Conservation (phyloP, 2,888 invertebrate genomes). For the Cinara cedri region DNA sequence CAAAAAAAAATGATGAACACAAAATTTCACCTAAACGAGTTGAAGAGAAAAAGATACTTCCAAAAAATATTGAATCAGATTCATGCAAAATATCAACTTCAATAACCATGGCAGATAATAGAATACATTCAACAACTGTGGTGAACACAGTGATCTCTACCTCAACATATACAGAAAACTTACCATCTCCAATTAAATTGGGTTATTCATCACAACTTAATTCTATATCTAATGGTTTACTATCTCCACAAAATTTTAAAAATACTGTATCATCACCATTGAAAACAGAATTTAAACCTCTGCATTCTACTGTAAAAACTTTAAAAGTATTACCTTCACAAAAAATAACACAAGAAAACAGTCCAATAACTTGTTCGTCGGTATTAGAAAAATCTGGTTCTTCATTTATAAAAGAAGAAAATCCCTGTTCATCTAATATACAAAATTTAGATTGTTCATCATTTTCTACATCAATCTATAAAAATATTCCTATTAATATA, state of each 20-base stretch:
- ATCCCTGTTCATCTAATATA: background rate
- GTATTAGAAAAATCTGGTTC: background rate
- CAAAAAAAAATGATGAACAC: constrained; percentile 33
- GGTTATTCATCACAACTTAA: background rate
- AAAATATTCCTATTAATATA: background rate
- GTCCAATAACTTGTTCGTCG: background rate
- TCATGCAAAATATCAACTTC: constrained; percentile 65
- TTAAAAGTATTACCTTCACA: constrained; percentile 30
- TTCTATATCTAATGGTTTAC: background rate
- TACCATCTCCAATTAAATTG: constrained; percentile 1
- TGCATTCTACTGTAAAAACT: background rate
- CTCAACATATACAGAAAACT: background rate
- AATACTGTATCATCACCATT: background rate
- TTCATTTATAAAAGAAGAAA: background rate
- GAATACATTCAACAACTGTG: background rate
- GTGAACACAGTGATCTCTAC: background rate
- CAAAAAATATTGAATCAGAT: constrained; percentile 60
- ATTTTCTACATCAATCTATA: background rate
- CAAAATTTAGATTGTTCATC: constrained; percentile 2
- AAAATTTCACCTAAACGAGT: constrained; percentile 29
- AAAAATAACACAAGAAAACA: constrained; percentile 11
- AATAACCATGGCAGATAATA: constrained; percentile 58
- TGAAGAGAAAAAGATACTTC: constrained; percentile 44
- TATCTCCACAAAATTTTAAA: constrained; percentile 1
- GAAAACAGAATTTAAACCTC: background rate